Base-by-base conservation (phyloP, 2,888 invertebrate species). In the Patella pellucida region DNA sequence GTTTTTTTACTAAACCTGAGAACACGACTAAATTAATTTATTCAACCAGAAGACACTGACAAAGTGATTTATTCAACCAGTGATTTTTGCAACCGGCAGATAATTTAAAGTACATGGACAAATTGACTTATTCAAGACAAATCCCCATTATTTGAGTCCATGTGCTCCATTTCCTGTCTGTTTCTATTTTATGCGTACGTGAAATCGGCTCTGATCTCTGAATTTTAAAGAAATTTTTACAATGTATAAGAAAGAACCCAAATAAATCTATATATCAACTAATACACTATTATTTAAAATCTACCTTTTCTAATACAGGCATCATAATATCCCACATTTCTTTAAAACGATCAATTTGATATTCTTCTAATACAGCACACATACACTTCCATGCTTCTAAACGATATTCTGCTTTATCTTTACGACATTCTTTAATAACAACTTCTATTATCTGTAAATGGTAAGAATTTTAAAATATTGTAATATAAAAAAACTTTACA, bases 321-420 rank as follows among this genome's bases (percentile, higher is more conserved):
- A 82, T 79, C n/a, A 90, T 94, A 88, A 96, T 95, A 27, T 94
- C 93, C 88, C 96, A 96, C 7, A 96, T 94, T 80, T 95, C 95
- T 79, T 94, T 93, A 91, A 97, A 97, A 78, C 93, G 93, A 91
- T 97, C 96, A 15, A 90, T 79, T 85, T 94, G 92, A 62, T 95
- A 92, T 69, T 94, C 93, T 31, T 95, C 94, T 27, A 97, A 92
- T 72, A 97, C 94, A 72, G 94, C 93, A 0, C 95, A 95, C 54
- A 96, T 92, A 67, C 95, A 94, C 69, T 93, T 91, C 72, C 97
- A 90, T 0, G 95, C 95, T 88, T 94, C 93, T 5, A 93, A 93
- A 86, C 95, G 95, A 92, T 97, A 96, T 62, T 92, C 92, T 72
- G 94, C 92, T 85, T 95, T 95, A 76, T 95, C 95, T 87, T 96